Percentiles rank a stretch among this genome's conserved stretches.
These are phyloP conservation scores for Rugalucina vietnamica DNA, from an alignment of 2,888 invertebrate genomes.

Conservation along the genomic window DNA sequence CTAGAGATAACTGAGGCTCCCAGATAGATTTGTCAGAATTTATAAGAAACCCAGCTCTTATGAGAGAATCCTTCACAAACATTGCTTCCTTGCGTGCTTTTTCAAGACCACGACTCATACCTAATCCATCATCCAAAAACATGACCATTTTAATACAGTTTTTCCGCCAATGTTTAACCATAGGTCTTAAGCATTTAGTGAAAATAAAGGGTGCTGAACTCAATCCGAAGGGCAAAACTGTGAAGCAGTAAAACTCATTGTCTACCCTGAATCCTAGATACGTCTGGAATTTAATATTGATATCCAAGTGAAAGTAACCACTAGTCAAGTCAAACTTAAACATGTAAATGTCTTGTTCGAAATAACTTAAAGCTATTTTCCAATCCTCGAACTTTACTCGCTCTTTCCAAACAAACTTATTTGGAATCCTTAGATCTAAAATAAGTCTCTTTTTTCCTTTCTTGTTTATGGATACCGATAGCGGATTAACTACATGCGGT, in stretches of 20 bases:
- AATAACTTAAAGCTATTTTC: conserved; percentile 44
- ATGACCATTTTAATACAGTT: conserved; percentile 37
- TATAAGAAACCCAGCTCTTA: background rate
- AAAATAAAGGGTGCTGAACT: conserved; percentile 25
- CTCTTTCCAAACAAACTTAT: background rate
- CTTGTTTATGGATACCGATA: background rate
- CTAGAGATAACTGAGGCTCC: background rate
- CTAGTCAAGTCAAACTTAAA: conserved; percentile 42
- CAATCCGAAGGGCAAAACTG: conserved; percentile 38
- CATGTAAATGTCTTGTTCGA: conserved; percentile 27
- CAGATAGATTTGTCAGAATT: background rate
- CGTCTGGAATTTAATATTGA: conserved; percentile 6
- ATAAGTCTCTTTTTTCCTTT: no score
- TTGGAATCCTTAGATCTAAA: background rate
- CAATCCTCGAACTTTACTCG: conserved; percentile 40
- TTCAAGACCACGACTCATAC: background rate
- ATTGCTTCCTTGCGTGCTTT: background rate
- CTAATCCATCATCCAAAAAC: conserved; percentile 40
- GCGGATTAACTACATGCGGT: background rate
- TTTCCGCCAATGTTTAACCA: conserved; percentile 45
- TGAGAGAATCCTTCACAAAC: conserved; percentile 8
- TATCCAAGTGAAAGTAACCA: conserved; percentile 43
- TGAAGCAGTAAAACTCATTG: conserved; percentile 23
- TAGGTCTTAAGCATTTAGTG: conserved; percentile 30
- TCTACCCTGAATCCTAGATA: conserved; percentile 39